Evolutionary conservation across 2,113 vertebrate genomes (phyloP).

Genomic region (Muntiacus muntjak): DNA sequence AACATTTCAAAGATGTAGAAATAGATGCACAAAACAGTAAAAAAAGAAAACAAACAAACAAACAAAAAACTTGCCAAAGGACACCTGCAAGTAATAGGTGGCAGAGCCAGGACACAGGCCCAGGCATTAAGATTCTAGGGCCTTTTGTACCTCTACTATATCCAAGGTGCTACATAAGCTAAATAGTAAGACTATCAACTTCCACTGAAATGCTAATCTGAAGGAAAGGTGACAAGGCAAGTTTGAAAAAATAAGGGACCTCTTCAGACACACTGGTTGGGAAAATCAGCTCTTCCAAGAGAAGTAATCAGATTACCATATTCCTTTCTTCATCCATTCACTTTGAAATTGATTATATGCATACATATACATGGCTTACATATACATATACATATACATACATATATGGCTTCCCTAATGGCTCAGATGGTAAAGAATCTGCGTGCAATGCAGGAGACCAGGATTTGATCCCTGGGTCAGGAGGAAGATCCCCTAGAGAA

Average conservation of each 20-base stretch:
- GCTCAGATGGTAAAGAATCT: not conserved
- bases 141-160: not conserved
- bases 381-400: no score
- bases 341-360: not conserved
- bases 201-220: not conserved
- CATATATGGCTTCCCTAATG: not conserved
- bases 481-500: not conserved
- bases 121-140: not conserved
- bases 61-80: not conserved
- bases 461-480: not conserved
- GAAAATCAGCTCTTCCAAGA: not conserved
- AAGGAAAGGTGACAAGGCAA: not conserved
- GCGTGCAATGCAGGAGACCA: not conserved
- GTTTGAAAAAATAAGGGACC: not conserved
- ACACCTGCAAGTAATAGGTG: accelerated
- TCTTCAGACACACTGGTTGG: not conserved
- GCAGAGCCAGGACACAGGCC: not conserved
- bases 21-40: not conserved
- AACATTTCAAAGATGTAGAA: not conserved
- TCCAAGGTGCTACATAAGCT: not conserved
- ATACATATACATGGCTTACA: no score
- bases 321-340: not conserved
- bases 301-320: not conserved
- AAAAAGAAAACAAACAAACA: not conserved
- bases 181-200: not conserved